phyloP scores from a whole-genome alignment of 2,797 vertebrate genomes.

The Galago senegalensis region DNA sequence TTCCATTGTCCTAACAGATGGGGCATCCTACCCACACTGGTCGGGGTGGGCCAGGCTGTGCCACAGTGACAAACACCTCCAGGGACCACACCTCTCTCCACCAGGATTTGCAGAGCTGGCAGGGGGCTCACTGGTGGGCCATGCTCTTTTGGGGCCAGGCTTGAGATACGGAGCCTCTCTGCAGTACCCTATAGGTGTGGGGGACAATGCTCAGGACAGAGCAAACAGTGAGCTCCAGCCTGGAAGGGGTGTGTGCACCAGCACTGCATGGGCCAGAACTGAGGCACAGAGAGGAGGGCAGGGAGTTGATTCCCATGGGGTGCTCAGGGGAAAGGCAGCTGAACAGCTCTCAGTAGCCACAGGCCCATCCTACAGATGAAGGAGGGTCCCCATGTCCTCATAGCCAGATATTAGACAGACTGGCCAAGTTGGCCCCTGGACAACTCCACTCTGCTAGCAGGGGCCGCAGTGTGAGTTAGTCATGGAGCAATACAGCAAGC shows the following conservation, averaged over 20 bases:
- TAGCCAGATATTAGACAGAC: not conserved
- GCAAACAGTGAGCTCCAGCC: not conserved
- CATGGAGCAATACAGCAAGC: fast-evolving
- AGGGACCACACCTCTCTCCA: no score
- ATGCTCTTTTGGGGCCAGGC: no score
- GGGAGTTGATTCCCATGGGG: not conserved
- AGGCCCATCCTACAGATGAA: not conserved
- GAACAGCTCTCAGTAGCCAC: no score
- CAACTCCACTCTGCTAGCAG: no score
- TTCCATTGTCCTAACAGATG: not conserved
- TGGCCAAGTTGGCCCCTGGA: not conserved
- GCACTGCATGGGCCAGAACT: not conserved
- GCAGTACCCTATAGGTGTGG: no score
- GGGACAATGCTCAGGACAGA: no score
- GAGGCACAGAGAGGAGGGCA: not conserved
- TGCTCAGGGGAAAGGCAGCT: not conserved
- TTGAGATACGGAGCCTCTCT: fast-evolving
- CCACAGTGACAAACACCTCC: not conserved
- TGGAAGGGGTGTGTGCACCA: not conserved
- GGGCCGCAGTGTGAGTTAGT: no score
- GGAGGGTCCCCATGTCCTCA: not conserved
- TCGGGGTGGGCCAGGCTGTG: not conserved
- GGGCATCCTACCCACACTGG: not conserved
- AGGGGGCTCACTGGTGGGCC: no score
- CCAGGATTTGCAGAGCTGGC: not conserved